Evolutionary conservation across 1,140 invertebrate genomes (phyloP), one percentile per base, ranked within the genome.

Genomic region (Brachionus paranguensis): DNA sequence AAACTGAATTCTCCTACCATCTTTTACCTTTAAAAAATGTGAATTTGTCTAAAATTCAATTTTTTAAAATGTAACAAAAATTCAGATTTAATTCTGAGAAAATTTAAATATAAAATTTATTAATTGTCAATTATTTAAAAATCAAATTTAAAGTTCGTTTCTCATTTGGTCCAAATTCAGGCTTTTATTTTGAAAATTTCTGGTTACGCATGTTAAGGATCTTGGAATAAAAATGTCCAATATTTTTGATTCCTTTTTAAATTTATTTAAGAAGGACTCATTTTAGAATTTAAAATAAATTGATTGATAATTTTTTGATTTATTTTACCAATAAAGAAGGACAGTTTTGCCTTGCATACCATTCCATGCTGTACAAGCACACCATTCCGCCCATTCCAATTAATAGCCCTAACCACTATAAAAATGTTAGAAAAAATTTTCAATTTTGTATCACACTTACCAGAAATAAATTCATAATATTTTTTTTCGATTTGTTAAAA

Each of bases 311-410:
- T 43, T 14, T n/a, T 55, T 11, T 1, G 20, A 33, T 17, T 76
- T 24, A n/a, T 45, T 20, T 20, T 45, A 24, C 78, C 11, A 33
- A 81, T 81, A 50, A 81, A 14, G 53, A 50, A 17, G 53, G 53
- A 65, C 78, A 81, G 45, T 81, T 81, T 81, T 81, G 50, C 41
- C 78, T 60, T 20, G 78, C 78, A 60, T 81, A 81, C 88, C 92
- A 94, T 88, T 97, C 95, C 91, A 95, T 93, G 29, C 92, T 91
- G 87, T 96, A 97, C 0, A 94, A 87, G 86, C 93, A 93, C 86
- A 94, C 91, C 5, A 95, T 86, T 7, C 94, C 85, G 12, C 94
- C 94, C 85, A 92, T 93, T 33, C 95, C 95, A 2, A 93, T 87
- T 43, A 93, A 92, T 12, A 96, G 89, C 0, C 90, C 89, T 10